Evolutionary conservation across 2,113 vertebrate species (phyloP), one percentile per base, ranked within the genome.

Genomic region (Pterocles orientalis): DNA sequence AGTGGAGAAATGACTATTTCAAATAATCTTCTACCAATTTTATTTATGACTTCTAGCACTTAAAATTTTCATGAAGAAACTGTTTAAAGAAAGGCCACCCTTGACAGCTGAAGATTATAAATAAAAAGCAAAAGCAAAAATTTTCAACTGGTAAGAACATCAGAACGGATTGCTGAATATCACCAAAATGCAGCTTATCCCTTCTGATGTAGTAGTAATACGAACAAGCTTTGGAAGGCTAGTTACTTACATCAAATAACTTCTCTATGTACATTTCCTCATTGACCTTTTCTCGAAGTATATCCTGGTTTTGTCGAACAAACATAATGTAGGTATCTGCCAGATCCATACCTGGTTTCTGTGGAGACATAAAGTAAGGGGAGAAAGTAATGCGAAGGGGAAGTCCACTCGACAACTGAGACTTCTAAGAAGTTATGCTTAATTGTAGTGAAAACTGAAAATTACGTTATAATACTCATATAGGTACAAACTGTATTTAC

Each of bases 281-380:
- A 53, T 98, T 99, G 97, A 99, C 96, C 31, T 99, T 98, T 91
- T 99, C 99, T 90, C 99, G 97, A 89, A 99, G 98, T 88, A 99
- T 98, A 96, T 99, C 99, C 97, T 99, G 99, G 97, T 99, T 99
- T 97, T 99, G 99, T 45, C 99, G 98, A 70, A 99, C 98, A 94
- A 99, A 99, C 92, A 98, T 98, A 97, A 99, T 99, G 94, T 99
- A 99, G 61, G 99, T 99, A 94, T 99, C 99, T 86, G 99, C 99
- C 68, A 99, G 97, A 95, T 99, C 99, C 99, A 99, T 98, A 54
- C 99, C 99, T 54, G 99, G 99, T 97, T 99, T 99, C 99, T 99
- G 98, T 87, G 90, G 76, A 92, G 56, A 88, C 58, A 95, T 41
- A 81, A 75, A 78, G 50, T 26, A 50, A 86, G 36, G 86, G 68